Base-by-base conservation (phyloP, 2,888 invertebrate genomes). In the Eumacrocentrus americanus region DNA sequence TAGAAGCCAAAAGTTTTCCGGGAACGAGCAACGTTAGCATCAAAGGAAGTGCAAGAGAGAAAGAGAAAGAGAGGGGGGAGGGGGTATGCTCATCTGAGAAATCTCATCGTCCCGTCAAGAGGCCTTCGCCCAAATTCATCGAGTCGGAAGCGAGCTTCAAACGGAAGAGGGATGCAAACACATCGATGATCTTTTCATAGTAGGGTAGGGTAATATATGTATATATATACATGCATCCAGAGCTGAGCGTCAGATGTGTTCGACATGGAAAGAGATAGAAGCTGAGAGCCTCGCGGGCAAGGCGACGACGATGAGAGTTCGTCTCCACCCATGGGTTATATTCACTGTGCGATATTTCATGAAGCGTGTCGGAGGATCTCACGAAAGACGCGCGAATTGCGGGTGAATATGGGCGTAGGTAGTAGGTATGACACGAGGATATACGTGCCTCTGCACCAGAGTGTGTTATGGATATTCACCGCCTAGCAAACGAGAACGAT, bases 351-450 rank as follows among this genome's bases (percentile, higher is more conserved):
- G 70, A 74, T 73, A 72, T 73, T 71, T 68, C 66, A 66, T 64
- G 67, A 70, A 74, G 75, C 77, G 72, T 76, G 70, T 66, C 52
- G 61, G 64, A 69, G 71, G 67, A 67, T 68, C 62, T 60, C 5
- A 58, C 58, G 59, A 53, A 61, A 64, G 64, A 61, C 60, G 61
- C 50, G 38, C 44, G 58, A 58, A 52, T 56, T 48, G 58, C 23
- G 52, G 46, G 56, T 37, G 58, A 42, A 53, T 48, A 57, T 20
- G 40, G 34, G 58, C 11, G 47, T 46, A 51, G 44, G 50, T 35
- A 61, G 50, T 64, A 42, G 50, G 40, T 50, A 55, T 50, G 50
- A 34, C 44, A 58, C 40, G 38, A 44, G 48, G 38, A 56, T 38
- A 50, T 50, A 12, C 25, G 51, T 62, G 40, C 48, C 57, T 62